Conservation (phyloP, 2,888 invertebrate genomes). For the Ennomos quercinarius region DNA sequence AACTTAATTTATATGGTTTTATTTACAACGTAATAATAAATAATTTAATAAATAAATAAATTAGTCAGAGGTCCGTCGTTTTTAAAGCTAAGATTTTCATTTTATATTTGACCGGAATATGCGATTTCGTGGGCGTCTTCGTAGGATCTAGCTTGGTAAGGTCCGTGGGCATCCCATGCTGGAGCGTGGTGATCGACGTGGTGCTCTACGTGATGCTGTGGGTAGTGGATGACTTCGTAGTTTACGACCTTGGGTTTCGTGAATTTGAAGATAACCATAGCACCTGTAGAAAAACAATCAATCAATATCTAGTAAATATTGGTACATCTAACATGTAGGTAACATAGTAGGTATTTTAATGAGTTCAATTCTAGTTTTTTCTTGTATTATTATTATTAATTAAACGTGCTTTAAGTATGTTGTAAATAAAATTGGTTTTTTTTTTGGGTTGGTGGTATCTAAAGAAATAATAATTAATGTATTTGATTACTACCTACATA, state of each 20-base stretch:
- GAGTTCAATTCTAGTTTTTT: too few species aligned
- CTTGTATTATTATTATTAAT: too few species aligned
- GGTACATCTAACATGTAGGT: too few species aligned
- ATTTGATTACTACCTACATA: too few species aligned
- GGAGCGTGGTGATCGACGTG: constrained; percentile 86
- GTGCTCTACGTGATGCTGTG: constrained; percentile 89
- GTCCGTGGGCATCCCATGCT: constrained; percentile 84
- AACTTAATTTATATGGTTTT: constrained; percentile 73
- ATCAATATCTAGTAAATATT: too few species aligned
- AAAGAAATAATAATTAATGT: too few species aligned
- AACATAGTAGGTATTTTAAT: too few species aligned
- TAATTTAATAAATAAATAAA: constrained; percentile 78
- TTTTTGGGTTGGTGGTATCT: too few species aligned
- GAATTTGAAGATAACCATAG: constrained; percentile 94
- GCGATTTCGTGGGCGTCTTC: constrained; percentile 86
- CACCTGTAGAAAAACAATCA: constrained; percentile 67
- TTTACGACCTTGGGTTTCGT: constrained; percentile 95
- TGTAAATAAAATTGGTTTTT: too few species aligned
- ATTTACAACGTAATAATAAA: constrained; percentile 78
- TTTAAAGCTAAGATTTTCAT: constrained; percentile 55
- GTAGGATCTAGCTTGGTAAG: constrained; percentile 86
- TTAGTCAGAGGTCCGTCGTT: constrained; percentile 77
- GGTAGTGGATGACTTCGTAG: constrained; percentile 94
- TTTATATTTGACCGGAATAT: constrained; percentile 83
- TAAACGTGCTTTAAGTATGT: too few species aligned